These are phyloP conservation scores for Gibbula magus DNA, from an alignment of 2,888 invertebrate genomes.

Conservation along the genomic window DNA sequence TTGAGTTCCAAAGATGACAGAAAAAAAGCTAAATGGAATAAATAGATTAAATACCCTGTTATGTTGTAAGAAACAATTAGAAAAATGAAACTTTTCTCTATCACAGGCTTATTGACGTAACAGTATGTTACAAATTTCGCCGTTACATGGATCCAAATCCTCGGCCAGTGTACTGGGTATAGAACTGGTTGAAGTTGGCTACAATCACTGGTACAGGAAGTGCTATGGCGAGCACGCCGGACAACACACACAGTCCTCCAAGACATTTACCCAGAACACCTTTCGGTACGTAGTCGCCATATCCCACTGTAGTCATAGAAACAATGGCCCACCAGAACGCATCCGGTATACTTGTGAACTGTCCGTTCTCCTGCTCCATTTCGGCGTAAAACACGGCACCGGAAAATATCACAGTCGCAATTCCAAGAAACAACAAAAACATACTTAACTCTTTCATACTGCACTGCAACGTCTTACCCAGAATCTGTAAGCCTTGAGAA, in stretches of 20 bases:
- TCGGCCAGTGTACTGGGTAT: slow-evolving; percentile 72
- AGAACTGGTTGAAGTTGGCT: slow-evolving; percentile 77
- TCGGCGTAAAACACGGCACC: slow-evolving; percentile 73
- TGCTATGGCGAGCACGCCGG: slow-evolving; percentile 76
- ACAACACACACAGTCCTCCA: slow-evolving; percentile 75
- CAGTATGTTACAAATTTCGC: too few relatives aligned
- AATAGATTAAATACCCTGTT: too few relatives aligned
- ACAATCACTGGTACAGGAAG: slow-evolving; percentile 77
- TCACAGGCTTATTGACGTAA: too few relatives aligned
- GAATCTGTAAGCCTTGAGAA: slow-evolving; percentile 71
- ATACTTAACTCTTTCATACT: slow-evolving; percentile 71
- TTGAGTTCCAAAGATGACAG: too few relatives aligned
- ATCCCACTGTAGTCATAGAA: slow-evolving; percentile 73
- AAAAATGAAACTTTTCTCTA: too few relatives aligned
- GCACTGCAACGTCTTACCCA: slow-evolving; percentile 70
- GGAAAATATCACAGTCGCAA: slow-evolving; percentile 72
- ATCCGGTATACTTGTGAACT: slow-evolving; percentile 72
- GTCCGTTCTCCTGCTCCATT: slow-evolving; percentile 54
- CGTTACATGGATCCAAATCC: background rate
- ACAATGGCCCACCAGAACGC: slow-evolving; percentile 75
- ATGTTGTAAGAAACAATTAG: too few relatives aligned
- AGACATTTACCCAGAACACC: slow-evolving; percentile 74
- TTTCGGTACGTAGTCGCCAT: slow-evolving; percentile 75
- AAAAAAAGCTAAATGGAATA: too few relatives aligned
- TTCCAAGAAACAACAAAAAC: slow-evolving; percentile 72